These are phyloP conservation scores for Ptychochromis oligacanthus DNA, from an alignment of 2,113 vertebrate species.

Conservation along the genomic window DNA sequence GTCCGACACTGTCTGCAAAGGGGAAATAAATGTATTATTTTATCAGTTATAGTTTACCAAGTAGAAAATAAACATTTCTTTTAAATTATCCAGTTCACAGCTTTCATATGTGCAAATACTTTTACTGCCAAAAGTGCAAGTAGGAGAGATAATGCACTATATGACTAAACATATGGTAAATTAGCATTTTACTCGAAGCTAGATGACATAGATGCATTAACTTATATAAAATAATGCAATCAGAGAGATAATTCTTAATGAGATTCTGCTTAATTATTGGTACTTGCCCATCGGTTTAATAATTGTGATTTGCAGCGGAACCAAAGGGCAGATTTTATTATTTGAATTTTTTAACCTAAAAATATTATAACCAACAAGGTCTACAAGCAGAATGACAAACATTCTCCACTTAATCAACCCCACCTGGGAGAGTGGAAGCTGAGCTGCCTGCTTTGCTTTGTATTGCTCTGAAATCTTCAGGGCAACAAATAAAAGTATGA, in stretches of 20 bases:
- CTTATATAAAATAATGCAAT: neutral
- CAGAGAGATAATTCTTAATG: neutral
- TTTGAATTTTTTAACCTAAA: neutral
- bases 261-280: neutral
- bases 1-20: neutral
- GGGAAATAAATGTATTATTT: neutral
- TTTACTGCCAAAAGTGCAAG: neutral
- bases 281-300: neutral
- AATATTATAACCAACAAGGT: neutral
- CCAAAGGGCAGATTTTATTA: neutral
- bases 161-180: neutral
- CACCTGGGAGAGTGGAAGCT: neutral
- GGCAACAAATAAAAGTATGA: neutral
- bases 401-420: neutral
- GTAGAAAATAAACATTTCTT: neutral
- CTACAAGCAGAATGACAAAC: neutral
- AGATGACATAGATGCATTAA: neutral
- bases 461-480: neutral
- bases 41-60: no score
- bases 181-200: neutral
- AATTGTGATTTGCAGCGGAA: neutral
- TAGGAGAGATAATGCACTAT: accelerated
- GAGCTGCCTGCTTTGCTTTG: neutral
- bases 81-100: neutral
- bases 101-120: neutral